Conservation (phyloP, 2,888 invertebrate species). For the Cepaea hortensis region DNA sequence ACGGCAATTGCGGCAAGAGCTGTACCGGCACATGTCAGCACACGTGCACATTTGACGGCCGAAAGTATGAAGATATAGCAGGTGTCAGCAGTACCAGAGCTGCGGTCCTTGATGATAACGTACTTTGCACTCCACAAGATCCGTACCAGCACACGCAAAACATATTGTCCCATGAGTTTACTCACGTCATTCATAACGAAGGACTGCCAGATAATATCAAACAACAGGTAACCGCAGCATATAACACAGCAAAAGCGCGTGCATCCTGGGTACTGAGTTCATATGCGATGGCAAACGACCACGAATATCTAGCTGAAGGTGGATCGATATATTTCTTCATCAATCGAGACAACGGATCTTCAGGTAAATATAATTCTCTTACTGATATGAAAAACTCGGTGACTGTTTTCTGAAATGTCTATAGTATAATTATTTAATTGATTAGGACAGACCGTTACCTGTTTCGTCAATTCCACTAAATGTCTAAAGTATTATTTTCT, state of each 20-base stretch:
- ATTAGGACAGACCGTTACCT: too few relatives aligned
- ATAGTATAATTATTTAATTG: too few relatives aligned
- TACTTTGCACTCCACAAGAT: conserved; percentile 4
- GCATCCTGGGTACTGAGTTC: background rate
- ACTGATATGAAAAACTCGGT: background rate
- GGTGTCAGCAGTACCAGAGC: conserved; percentile 48
- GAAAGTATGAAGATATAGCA: conserved; percentile 59
- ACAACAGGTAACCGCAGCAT: background rate
- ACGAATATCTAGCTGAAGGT: conserved; percentile 32
- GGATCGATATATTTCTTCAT: conserved; percentile 36
- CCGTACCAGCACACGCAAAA: background rate
- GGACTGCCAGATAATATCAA: background rate
- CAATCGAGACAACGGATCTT: background rate
- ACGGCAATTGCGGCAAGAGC: conserved; percentile 18
- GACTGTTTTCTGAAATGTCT: too few relatives aligned
- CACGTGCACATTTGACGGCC: conserved; percentile 65
- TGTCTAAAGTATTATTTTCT: too few relatives aligned
- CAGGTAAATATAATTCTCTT: background rate
- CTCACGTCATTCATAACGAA: conserved; percentile 53
- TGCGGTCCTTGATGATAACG: conserved; percentile 14
- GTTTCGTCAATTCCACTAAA: too few relatives aligned
- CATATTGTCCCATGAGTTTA: conserved; percentile 60
- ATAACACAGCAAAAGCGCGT: background rate
- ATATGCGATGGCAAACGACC: conserved; percentile 22
- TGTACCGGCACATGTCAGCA: conserved; percentile 50